Evolutionary conservation across 2,888 invertebrate species (phyloP).

Genomic region (Brachyptera risi): DNA sequence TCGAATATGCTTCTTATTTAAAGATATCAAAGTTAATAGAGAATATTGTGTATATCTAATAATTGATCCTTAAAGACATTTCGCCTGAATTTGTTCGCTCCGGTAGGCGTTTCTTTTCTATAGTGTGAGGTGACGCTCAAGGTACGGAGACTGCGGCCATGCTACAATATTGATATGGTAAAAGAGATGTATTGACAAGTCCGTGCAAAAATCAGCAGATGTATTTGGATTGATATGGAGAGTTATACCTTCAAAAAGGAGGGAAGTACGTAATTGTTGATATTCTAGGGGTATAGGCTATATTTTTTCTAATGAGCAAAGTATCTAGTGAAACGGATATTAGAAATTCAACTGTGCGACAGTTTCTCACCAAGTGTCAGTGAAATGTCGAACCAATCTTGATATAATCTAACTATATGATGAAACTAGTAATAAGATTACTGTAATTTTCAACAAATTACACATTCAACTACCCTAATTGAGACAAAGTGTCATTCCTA

Average conservation of each 20-base stretch:
- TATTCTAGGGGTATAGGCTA: background rate
- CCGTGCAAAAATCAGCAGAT: background rate
- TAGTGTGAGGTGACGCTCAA: too few relatives aligned
- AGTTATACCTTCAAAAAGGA: constrained; percentile 1
- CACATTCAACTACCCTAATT: constrained; percentile 2
- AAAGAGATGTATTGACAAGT: constrained; percentile 12
- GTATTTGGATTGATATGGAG: constrained; percentile 17
- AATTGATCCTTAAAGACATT: background rate
- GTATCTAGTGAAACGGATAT: background rate
- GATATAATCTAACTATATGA: constrained; percentile 14
- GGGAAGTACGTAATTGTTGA: background rate
- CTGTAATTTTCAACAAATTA: background rate
- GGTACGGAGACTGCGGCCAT: background rate
- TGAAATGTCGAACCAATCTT: background rate
- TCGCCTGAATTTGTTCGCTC: background rate
- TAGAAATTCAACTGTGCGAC: background rate
- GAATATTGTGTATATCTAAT: background rate
- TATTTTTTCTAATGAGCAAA: background rate
- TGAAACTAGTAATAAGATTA: background rate
- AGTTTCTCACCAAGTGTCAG: constrained; percentile 10
- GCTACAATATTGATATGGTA: constrained; percentile 12
- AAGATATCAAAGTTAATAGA: background rate
- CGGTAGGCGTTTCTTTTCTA: too few relatives aligned
- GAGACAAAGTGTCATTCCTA: constrained; percentile 29
- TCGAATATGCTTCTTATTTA: too few relatives aligned